Percentiles rank a stretch among this genome's conserved stretches.
phyloP scores from a whole-genome alignment of 92 coral and sea anemone genomes.

The Virgularia gustaviana region DNA sequence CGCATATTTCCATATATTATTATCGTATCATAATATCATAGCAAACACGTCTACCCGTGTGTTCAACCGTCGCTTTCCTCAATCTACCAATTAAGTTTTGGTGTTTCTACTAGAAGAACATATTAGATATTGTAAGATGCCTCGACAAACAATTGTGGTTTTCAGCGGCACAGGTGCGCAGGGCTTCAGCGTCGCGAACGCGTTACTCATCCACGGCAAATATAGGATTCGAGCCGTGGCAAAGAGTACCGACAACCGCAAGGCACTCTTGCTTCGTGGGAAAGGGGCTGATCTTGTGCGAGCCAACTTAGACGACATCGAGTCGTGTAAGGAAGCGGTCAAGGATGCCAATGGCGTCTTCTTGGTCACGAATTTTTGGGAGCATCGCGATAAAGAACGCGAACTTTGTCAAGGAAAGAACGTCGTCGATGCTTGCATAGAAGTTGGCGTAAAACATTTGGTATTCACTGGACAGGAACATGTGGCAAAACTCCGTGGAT shows the following conservation, averaged over 20 bases:
- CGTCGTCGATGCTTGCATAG: conserved; percentile 57
- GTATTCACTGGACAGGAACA: conserved; percentile 73
- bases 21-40: not conserved
- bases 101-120: no score
- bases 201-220: conserved; percentile 39
- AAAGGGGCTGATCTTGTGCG: conserved; percentile 60
- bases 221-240: conserved; percentile 63
- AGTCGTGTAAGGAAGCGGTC: conserved; percentile 52
- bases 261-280: conserved; percentile 55
- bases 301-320: conserved; percentile 60
- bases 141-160: conserved; percentile 51
- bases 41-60: not conserved
- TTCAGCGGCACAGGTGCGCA: conserved; percentile 74
- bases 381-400: conserved; percentile 58
- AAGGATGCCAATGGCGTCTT: conserved; percentile 65
- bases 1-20: conserved; percentile 57
- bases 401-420: conserved; percentile 71
- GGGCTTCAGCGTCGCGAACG: conserved; percentile 63
- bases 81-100: not conserved
- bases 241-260: conserved; percentile 49
- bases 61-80: not conserved
- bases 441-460: conserved; percentile 63
- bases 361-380: conserved; percentile 76
- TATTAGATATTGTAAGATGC: conserved; percentile 5
- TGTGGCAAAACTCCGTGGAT: conserved; percentile 60